Evolutionary conservation across 2,797 vertebrate species (phyloP), one percentile per base, ranked within the genome.

Genomic region (Corythornis leucogaster): DNA sequence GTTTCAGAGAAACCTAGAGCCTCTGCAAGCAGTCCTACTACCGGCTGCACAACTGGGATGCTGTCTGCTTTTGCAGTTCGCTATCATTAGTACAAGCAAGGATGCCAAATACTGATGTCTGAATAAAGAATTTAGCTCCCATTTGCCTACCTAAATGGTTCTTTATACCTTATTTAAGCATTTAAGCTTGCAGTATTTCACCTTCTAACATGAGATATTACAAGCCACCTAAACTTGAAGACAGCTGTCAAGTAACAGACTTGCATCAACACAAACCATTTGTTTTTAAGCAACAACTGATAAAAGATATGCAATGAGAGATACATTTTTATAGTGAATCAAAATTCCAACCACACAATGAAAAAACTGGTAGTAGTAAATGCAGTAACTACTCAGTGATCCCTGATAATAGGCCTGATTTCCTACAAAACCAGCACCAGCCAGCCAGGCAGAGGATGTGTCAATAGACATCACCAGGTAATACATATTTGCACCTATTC

Each of bases 391-490:
- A 26, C 11, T 2, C 1, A 30, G 53, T 9, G 43, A 33, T n/a
- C 59, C 25, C 2, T 20, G 21, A 21, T 2, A 4, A 11, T 7
- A 40, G 26, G 28, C 31, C 59, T 42, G 8, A 38, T 77, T 70
- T 51, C 45, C 69, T 77, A 15, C 10, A 7, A 8, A 67, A 21
- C 19, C 33, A n/a, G 8, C 10, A 55, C 26, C 59, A 67, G 77
- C 6, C 20, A 66, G 38, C 5, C 16, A 9, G 54, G 40, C 11
- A 18, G 51, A 71, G 24, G 40, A 21, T 45, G 20, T 11, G 9
- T 11, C 33, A 8, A 8, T 1, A 1, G 59, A 2, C 45, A 7
- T 43, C 46, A 19, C 42, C 5, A 3, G 35, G 48, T 19, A 64
- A 75, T 38, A 35, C 50, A 15, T 28, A 26, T 63, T 46, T 51